Base-by-base conservation (phyloP, 1,140 invertebrate species). In the Notospermus geniculatus region DNA sequence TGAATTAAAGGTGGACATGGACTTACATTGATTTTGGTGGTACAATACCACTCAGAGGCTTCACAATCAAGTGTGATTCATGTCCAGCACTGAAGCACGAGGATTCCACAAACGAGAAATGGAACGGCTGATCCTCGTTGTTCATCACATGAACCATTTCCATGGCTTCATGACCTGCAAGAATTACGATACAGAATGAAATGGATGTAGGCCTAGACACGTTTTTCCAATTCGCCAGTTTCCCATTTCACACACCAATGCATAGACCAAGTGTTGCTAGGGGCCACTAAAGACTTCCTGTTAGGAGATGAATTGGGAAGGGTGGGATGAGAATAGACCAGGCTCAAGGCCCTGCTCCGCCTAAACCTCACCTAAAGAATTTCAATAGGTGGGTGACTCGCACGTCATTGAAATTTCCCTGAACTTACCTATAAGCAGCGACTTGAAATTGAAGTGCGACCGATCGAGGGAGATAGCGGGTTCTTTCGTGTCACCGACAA, bases 391-490 rank as follows among this genome's bases (percentile, higher is more conserved):
- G n/a, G n/a, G n/a, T n/a, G n/a, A n/a, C n/a, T n/a, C n/a, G n/a
- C n/a, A n/a, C n/a, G 32, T 36, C 4, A 7, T 15, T 7, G 32
- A 15, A 4, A 36, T 36, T 7, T 15, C 15, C 4, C 4, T n/a
- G n/a, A 15, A 69, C 69, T 63, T 62, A 78, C 80, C 79, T 63
- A 82, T 73, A 4, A 82, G 73, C 4, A 81, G 66, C 25, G 78
- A 68, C 57, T 79, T 79, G 65, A 80, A 82, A 66, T 75, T 80
- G 59, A 81, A 68, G 59, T 80, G 76, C 7, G 79, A 80, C 32
- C 75, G 62, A 59, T 81, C 79, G 66, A 82, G 69, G 22, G 69
- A 54, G 15, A 82, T 65, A 43, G 74, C 66, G n/a, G 81, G 81
- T 54, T 82, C 81, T 7, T 57, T 64, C 0, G 74, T 71, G 54